Base-by-base conservation (phyloP, 2,113 vertebrate genomes). In the Forbesichthys papilliferus region DNA sequence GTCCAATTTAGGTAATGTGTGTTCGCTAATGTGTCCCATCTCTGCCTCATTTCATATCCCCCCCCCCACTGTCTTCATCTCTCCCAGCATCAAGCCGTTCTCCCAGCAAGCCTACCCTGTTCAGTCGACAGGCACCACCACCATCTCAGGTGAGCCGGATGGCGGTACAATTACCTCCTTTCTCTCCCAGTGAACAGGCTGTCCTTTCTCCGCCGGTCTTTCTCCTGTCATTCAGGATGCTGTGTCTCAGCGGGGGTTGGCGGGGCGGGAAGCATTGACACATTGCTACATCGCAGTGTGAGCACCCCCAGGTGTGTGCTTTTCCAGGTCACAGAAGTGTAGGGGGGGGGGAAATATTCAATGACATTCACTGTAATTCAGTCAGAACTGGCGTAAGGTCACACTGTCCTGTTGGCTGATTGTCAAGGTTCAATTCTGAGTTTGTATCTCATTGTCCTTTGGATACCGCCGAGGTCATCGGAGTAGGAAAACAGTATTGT, bases 31-130 rank as follows among this genome's bases (percentile, higher is more conserved):
- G 36, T 8, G 36, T 42, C 71, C 20, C 5, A 42, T 70, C 8
- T 42, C 12, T 3, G 10, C 14, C 58, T 60, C 34, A 7, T n/a
- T 11, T 13, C 33, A 11, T 54, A 5, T 80, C 52, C 11, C 1
- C 16, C 16, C 16, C 34, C 2, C 27, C 27, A 36, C 14, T 20
- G 18, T 14, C 49, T 72, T 13, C 3, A n/a, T 70, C 8, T 89
- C 68, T 81, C 48, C 88, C 86, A 99, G 98, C 3, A 93, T 99
- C 82, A 99, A 99, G 93, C 98, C 98, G 66, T 99, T 98, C 12
- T 91, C 95, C 71, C 97, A 98, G 89, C 98, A 98, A 86, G 93
- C 93, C 80, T 98, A 96, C 84, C 92, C 95, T 54, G 95, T 97
- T 84, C 98, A 98, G 93, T 95, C 96, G 73, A 91, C 95, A 1